Percentiles rank a stretch among this genome's conserved stretches.
Evolutionary conservation across 2,797 vertebrate species (phyloP).

Genomic region (Hapalemur alaotrensis): DNA sequence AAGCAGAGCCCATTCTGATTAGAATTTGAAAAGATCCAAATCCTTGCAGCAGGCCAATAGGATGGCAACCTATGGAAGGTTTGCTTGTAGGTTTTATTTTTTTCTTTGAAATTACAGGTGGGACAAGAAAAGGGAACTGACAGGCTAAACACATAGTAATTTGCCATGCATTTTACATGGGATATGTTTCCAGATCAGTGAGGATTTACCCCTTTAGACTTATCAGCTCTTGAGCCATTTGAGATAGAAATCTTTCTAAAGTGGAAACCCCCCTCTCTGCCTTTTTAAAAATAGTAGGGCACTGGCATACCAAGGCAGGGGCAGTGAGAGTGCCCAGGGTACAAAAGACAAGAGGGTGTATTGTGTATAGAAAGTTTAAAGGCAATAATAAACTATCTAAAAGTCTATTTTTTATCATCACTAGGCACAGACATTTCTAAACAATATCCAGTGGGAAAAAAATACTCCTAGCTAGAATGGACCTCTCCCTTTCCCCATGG

Average conservation of each 20-base stretch:
- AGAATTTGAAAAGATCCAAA: conserved; percentile 84
- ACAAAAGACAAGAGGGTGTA: not conserved
- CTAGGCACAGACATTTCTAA: not conserved
- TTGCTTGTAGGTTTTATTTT: not conserved
- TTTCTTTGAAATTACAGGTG: conserved; percentile 48
- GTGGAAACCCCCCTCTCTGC: not conserved
- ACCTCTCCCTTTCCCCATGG: not conserved
- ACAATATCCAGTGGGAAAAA: not conserved
- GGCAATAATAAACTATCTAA: not conserved
- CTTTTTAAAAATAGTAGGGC: conserved; percentile 19
- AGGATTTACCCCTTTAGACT: conserved; percentile 47
- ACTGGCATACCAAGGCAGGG: not conserved
- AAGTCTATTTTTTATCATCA: conserved; percentile 28
- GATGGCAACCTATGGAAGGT: not conserved
- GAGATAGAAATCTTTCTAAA: conserved; percentile 56
- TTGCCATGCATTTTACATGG: conserved; percentile 28
- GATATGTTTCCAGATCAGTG: conserved; percentile 49
- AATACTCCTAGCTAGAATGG: not conserved
- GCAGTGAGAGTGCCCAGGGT: not conserved
- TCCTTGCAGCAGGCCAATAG: conserved; percentile 77
- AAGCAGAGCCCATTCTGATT: conserved; percentile 83
- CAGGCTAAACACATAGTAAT: conserved; percentile 36
- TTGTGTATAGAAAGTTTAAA: conserved; percentile 36
- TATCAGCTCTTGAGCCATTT: not conserved
- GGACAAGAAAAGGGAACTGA: not conserved